Evolutionary conservation across 2,113 vertebrate genomes (phyloP), one percentile per base, ranked within the genome.

Genomic region (Bungarus multicinctus): DNA sequence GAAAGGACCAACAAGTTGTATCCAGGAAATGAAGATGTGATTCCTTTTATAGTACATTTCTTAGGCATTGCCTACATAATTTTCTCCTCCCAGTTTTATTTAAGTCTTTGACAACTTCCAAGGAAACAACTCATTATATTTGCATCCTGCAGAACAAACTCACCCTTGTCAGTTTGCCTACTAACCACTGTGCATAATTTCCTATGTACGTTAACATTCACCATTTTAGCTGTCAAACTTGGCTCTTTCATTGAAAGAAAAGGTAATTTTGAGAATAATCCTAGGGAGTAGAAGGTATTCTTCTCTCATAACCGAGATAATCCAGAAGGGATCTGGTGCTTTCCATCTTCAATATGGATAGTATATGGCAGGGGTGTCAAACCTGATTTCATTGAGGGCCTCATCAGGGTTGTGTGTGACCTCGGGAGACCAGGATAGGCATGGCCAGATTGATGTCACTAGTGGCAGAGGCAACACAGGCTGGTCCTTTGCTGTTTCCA

Each of bases 11-110:
- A 22, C 27, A 74, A 54, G 12, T 23, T 45, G 22, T 30, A 69
- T 69, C 27, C n/a, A 30, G 14, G 39, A 9, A 69, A 57, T 50
- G 30, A 69, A 64, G 9, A 69, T 50, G 10, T 50, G 10, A 4
- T 12, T 50, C 30, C 34, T 47, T 60, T 23, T 30, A 74, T 50
- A 50, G 47, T 50, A 50, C 43, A 23, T 25, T 43, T 52, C 20
- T 34, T 60, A 39, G 23, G 69, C 6, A 39, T 1, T 30, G 69
- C 6, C 50, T 34, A 85, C 87, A 94, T 94, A 91, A 90, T 57
- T 93, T 91, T 14, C n/a, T 53, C 20, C 16, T 54, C 90, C 94
- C 88, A 91, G 7, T n/a, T 74, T n/a, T 74, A 74, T 74, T 74
- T 34, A 74, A 34, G n/a, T 6, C n/a, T 74, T 34, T 74, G n/a